These are phyloP conservation scores for Alaudala cheleensis DNA, from an alignment of 2,113 vertebrate species.

Conservation along the genomic window DNA sequence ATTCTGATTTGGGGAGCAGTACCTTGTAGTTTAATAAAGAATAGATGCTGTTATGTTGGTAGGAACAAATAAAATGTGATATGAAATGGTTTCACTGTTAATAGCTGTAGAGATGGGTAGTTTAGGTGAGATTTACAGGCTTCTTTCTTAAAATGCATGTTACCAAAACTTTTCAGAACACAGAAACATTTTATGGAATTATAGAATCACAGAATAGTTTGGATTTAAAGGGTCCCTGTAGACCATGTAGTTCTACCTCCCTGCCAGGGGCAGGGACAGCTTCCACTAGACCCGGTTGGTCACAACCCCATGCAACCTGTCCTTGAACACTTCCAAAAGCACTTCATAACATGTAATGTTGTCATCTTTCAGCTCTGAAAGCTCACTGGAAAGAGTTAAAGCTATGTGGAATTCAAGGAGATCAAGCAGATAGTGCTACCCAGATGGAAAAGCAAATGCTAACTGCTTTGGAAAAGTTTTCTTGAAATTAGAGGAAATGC, in stretches of 20 bases:
- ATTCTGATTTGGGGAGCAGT: not conserved
- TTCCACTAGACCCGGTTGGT: not conserved
- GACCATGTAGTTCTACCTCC: not conserved
- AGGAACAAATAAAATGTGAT: not conserved
- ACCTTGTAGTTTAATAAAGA: not conserved
- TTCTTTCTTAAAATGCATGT: not conserved
- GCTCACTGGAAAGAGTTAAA: not conserved
- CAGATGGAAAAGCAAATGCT: not conserved
- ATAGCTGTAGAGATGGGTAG: not conserved
- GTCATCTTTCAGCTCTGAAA: not conserved
- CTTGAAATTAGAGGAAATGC: not conserved
- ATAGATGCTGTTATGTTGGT: not conserved
- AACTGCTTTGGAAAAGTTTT: not conserved
- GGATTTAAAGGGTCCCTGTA: not conserved
- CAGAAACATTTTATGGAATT: not conserved
- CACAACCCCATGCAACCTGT: not conserved
- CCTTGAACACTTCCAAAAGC: not conserved
- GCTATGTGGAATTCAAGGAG: not conserved
- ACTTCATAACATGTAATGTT: not conserved
- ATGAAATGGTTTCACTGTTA: not conserved
- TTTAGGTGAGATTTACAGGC: not conserved
- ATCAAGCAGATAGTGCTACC: not conserved
- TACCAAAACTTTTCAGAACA: not conserved
- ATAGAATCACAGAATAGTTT: not conserved
- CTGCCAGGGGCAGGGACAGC: too few species aligned